These are phyloP conservation scores for Falco naumanni DNA, from an alignment of 2,797 vertebrate genomes.

Conservation along the genomic window DNA sequence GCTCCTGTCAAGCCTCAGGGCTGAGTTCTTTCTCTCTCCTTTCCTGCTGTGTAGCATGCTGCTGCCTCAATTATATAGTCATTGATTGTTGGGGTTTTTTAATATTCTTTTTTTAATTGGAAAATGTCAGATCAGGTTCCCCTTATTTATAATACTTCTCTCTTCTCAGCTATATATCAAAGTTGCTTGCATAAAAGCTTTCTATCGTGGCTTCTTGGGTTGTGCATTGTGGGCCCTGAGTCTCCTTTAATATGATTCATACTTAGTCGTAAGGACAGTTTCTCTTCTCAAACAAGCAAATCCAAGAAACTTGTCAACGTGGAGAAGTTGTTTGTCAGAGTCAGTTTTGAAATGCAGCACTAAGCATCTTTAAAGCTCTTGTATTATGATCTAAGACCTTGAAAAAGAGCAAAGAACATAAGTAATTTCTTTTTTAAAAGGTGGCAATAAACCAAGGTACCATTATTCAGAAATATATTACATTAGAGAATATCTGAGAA, in stretches of 20 bases:
- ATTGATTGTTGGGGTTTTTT: background rate
- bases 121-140: background rate
- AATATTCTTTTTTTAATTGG: background rate
- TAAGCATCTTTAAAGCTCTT: background rate
- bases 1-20: background rate
- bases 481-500: conserved; percentile 13
- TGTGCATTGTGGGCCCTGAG: background rate
- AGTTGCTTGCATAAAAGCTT: background rate
- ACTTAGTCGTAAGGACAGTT: background rate
- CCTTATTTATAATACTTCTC: background rate
- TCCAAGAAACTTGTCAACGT: background rate
- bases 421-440: conserved; percentile 16
- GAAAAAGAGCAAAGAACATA: background rate
- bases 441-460: conserved; percentile 18
- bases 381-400: background rate
- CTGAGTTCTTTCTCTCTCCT: background rate
- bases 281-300: background rate
- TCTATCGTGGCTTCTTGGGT: accelerated
- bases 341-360: background rate
- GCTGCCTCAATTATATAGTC: background rate
- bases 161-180: background rate
- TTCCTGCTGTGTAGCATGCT: background rate
- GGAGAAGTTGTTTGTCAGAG: background rate
- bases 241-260: background rate
- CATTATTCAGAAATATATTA: conserved; percentile 56